Base-by-base conservation (phyloP, 2,113 vertebrate genomes). In the Aleadryas rufinucha region DNA sequence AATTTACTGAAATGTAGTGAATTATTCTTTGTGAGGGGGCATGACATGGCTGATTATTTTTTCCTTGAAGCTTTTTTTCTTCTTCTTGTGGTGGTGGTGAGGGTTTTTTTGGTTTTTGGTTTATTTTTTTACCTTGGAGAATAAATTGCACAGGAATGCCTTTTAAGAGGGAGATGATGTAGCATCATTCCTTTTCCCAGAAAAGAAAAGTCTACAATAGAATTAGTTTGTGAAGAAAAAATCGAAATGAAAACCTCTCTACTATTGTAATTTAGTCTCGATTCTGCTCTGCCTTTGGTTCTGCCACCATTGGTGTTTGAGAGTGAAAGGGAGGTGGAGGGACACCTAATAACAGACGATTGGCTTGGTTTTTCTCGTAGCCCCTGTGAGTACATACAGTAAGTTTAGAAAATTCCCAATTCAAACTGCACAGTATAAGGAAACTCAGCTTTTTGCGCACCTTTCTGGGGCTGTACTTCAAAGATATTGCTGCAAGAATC, bases 1-100 rank as follows among this genome's bases (percentile, higher is more conserved):
- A 72, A 93, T 96, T 92, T 89, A 93, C 28, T 72, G 65, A 70
- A 91, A 89, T 64, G 41, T 41, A 75, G 64, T 77, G 42, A 93
- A 66, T 71, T 89, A 41, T 33, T 71, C 28, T 56, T 76, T 84
- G 26, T 75, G 61, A 91, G 37, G 31, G 35, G 60, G 31, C 13
- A 33, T 3, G 2, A 26, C 17, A 30, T 60, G 13, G n/a, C 21
- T 76, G 75, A 28, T 49, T 75, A 35, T 27, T 76, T 39, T 42
- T 50, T 30, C 6, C 19, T 72, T 35, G 9, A 42, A 79, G 28
- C 10, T 5, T 19, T 33, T 44, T 60, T 80, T 7, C 50, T 56
- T 80, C 9, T 53, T 59, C 52, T 70, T 50, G 28, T 49, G 45
- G 3, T 42, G 4, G 1, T 31, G 21, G 13, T 39, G 15, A 31